Percentiles rank a stretch among this genome's conserved stretches.
Evolutionary conservation across 2,113 vertebrate species (phyloP).

Genomic region (Dasyprocta punctata): DNA sequence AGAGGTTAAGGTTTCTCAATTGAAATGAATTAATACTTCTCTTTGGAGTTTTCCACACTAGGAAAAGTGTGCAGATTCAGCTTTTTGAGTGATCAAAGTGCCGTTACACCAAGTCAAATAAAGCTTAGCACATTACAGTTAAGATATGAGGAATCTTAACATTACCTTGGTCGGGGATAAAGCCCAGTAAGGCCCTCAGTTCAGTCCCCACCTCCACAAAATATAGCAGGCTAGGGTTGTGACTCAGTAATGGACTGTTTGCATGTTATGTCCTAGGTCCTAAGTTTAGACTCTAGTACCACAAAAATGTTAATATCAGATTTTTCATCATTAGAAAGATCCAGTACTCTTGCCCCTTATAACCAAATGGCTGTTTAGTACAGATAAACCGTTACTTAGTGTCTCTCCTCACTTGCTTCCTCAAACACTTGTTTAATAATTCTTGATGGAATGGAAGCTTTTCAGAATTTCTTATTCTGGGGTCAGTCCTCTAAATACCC

Average conservation of each 20-base stretch:
- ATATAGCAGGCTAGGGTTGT: not conserved
- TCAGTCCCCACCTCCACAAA: not conserved
- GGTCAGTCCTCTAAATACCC: not conserved
- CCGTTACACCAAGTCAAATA: not conserved
- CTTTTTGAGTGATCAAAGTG: not conserved
- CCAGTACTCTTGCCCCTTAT: not conserved
- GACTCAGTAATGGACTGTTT: not conserved
- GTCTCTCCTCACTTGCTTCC: not conserved
- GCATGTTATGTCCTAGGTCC: not conserved
- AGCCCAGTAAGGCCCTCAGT: not conserved
- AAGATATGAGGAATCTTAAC: not conserved
- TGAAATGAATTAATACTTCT: conserved; percentile 1
- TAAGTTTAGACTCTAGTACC: not conserved
- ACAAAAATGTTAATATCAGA: not conserved
- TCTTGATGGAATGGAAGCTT: not conserved
- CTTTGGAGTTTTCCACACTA: not conserved
- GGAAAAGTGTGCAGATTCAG: not conserved
- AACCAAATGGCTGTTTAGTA: not conserved
- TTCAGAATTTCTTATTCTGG: not conserved
- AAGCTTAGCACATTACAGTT: not conserved
- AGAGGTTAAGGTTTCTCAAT: conserved; percentile 14
- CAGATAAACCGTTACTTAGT: not conserved
- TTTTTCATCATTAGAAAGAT: not conserved
- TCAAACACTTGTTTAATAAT: not conserved
- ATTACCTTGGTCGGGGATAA: not conserved